Base-by-base conservation (phyloP, 2,113 vertebrate genomes). In the Coryphaenoides rupestris region DNA sequence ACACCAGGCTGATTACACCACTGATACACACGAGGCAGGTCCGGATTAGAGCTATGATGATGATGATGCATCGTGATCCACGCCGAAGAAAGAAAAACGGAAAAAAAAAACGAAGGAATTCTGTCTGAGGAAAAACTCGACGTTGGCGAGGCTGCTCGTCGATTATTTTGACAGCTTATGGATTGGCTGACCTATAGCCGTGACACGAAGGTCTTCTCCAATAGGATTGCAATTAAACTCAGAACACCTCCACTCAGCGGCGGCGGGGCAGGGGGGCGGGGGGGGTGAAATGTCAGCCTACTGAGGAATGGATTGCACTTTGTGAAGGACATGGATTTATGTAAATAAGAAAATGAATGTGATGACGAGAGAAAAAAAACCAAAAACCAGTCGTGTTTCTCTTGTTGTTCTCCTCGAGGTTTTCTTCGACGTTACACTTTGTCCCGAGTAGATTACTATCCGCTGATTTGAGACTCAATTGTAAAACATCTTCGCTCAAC, bases 211-310 rank as follows among this genome's bases (percentile, higher is more conserved):
- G 72, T 60, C 64, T 46, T 2, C 15, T 4, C 28, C 13, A 53
- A 87, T 81, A 2, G 72, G 69, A 83, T 79, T 68, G 68, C 74
- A 64, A 70, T 81, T 80, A 83, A 80, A 68, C 65, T 60, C 56
- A 67, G 47, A 58, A 49, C 62, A 73, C 79, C 61, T 84, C 74
- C 19, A 74, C 62, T 66, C 63, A 77, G 58, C 69, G 54, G 54
- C 61, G 63, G n/a, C n/a, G n/a, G n/a, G n/a, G n/a, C n/a, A n/a
- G n/a, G n/a, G n/a, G n/a, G n/a, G n/a, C n/a, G n/a, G n/a, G n/a
- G n/a, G n/a, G 53, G 2, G 53, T 72, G 28, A 62, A 75, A 80
- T 62, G 66, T 69, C 57, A 73, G 55, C 59, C 17, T 19, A 58
- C 19, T 64, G 60, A 70, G 70, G 61, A 65, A 59, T 3, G 69